Conservation (phyloP, 2,888 invertebrate species). For the Hipparchia sbordonii region DNA sequence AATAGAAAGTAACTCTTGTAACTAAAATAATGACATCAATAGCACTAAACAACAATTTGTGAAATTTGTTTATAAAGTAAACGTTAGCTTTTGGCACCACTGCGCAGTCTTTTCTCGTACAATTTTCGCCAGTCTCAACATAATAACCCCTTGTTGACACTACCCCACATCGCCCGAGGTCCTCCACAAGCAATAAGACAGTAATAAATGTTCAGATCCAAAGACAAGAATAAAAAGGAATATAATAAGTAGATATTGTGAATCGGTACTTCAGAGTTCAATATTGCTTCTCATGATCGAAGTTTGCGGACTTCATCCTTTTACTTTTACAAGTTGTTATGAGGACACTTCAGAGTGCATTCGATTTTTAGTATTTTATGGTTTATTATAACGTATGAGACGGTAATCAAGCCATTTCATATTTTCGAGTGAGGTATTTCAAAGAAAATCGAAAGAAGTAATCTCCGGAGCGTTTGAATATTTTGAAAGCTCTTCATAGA, state of each 20-base stretch:
- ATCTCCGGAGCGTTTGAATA: background rate
- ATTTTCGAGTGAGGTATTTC: background rate
- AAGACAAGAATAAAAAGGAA: constrained; percentile 74
- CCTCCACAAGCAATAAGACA: constrained; percentile 79
- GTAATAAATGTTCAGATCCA: constrained; percentile 80
- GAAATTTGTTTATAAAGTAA: constrained; percentile 35
- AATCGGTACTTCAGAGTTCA: constrained; percentile 68
- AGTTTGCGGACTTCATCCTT: constrained; percentile 52
- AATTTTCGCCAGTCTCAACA: constrained; percentile 77
- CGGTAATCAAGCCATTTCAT: background rate
- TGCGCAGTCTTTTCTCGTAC: constrained; percentile 71
- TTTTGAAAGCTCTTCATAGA: no score
- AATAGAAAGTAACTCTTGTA: background rate
- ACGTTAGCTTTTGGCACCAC: constrained; percentile 50
- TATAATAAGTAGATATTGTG: constrained; percentile 78
- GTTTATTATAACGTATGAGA: constrained; percentile 10
- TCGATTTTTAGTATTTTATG: constrained; percentile 5
- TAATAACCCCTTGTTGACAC: constrained; percentile 79
- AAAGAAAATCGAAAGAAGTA: background rate
- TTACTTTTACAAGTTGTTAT: constrained; percentile 42
- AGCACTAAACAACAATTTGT: constrained; percentile 23
- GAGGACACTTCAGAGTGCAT: constrained; percentile 19
- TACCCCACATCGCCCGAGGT: constrained; percentile 66
- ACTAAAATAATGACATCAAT: constrained; percentile 23
- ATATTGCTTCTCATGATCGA: constrained; percentile 67